A percentile compares a stretch with the other conserved stretches of the same genome.
Evolutionary conservation across 2,797 vertebrate species (phyloP).

Genomic region (Lagorchestes hirsutus): DNA sequence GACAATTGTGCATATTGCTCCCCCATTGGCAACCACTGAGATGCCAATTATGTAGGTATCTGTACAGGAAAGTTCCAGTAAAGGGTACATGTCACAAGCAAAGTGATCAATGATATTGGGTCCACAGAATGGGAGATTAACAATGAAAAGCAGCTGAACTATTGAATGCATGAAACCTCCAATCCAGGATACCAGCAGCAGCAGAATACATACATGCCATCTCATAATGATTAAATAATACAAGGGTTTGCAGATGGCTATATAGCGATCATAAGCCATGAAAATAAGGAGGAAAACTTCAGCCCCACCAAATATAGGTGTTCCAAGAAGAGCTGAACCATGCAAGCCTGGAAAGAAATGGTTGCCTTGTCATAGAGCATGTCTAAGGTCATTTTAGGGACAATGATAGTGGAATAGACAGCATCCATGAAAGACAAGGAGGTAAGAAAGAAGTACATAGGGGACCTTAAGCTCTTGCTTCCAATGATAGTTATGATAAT

Average conservation of each 20-base stretch:
- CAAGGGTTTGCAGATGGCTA: constrained; percentile 67
- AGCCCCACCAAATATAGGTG: constrained; percentile 62
- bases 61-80: constrained; percentile 44
- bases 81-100: constrained; percentile 57
- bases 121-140: constrained; percentile 56
- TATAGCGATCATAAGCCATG: constrained; percentile 68
- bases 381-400: constrained; percentile 70
- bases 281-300: constrained; percentile 61
- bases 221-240: constrained; percentile 60
- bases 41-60: constrained; percentile 48
- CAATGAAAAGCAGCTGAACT: constrained; percentile 30
- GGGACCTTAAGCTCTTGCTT: constrained; percentile 52
- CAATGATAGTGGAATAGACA: constrained; percentile 55
- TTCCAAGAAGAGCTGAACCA: constrained; percentile 60
- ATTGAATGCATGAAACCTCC: constrained; percentile 56
- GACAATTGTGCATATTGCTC: neutral
- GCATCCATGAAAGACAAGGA: constrained; percentile 74
- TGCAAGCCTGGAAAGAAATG: constrained; percentile 68
- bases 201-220: neutral
- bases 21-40: constrained; percentile 27
- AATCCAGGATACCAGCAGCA: constrained; percentile 19
- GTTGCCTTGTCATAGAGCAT: constrained; percentile 63
- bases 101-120: constrained; percentile 64
- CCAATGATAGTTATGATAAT: constrained; percentile 61
- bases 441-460: constrained; percentile 78